Conservation (phyloP, 2,888 invertebrate genomes). For the Hoplodrina blanda region DNA sequence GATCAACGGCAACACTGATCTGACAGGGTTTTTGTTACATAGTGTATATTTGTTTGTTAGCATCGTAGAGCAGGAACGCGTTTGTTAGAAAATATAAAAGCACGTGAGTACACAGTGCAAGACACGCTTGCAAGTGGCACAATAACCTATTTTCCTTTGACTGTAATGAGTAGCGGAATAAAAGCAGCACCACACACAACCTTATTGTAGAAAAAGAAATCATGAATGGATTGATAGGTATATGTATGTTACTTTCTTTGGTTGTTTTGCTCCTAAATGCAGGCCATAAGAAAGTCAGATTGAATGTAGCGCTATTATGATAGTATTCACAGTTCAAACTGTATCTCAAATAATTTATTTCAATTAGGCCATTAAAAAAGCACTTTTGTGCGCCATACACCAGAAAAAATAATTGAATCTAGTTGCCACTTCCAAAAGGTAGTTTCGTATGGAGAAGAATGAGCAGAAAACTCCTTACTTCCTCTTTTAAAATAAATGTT, state of each 20-base stretch:
- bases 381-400: too few relatives aligned
- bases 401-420: too few relatives aligned
- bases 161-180: slow-evolving; percentile 31
- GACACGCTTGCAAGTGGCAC: slow-evolving; percentile 36
- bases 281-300: background rate
- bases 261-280: background rate
- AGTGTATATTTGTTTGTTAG: slow-evolving; percentile 9
- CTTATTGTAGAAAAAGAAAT: background rate
- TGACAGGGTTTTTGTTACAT: too few relatives aligned
- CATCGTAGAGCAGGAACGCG: background rate
- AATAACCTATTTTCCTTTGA: slow-evolving; percentile 54
- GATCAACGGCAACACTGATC: too few relatives aligned
- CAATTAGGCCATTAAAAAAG: too few relatives aligned
- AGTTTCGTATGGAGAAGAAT: too few relatives aligned
- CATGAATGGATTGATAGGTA: background rate
- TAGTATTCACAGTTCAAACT: too few relatives aligned
- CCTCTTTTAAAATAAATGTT: too few relatives aligned
- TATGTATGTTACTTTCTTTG: background rate
- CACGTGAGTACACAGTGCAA: slow-evolving; percentile 26
- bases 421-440: too few relatives aligned
- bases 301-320: too few relatives aligned
- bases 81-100: slow-evolving; percentile 20
- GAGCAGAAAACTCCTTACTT: too few relatives aligned
- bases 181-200: slow-evolving; percentile 7
- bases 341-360: too few relatives aligned